Evolutionary conservation across 2,797 vertebrate species (phyloP).

Genomic region (Brachyalestes nurse): DNA sequence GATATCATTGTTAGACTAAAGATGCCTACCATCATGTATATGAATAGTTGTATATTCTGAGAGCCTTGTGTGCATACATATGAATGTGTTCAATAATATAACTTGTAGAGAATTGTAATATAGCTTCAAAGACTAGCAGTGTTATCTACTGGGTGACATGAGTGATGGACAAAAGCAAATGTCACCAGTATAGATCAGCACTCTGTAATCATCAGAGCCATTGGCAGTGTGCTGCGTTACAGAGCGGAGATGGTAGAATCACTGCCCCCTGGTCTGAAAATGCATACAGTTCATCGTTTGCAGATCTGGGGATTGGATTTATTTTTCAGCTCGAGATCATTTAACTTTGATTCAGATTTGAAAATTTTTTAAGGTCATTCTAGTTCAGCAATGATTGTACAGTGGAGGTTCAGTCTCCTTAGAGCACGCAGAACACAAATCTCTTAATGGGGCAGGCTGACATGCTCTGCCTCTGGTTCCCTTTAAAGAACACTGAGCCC

Average conservation of each 20-base stretch:
- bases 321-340: constrained; percentile 7
- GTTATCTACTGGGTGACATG: constrained; percentile 54
- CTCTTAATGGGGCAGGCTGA: constrained; percentile 54
- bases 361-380: constrained; percentile 39
- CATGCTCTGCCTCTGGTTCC: constrained; percentile 65
- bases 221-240: constrained; percentile 19
- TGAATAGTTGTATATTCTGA: constrained; percentile 59
- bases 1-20: constrained; percentile 51
- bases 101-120: constrained; percentile 53
- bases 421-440: constrained; percentile 51
- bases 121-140: constrained; percentile 59
- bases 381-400: constrained; percentile 33
- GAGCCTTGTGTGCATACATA: constrained; percentile 61
- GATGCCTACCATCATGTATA: constrained; percentile 59
- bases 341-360: constrained; percentile 25
- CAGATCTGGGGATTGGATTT: constrained; percentile 27
- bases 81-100: constrained; percentile 67
- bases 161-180: constrained; percentile 37
- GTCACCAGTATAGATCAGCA: constrained; percentile 41
- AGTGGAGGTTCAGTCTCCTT: constrained; percentile 20
- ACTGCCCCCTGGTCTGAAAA: constrained; percentile 22
- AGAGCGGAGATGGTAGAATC: constrained; percentile 20
- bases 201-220: constrained; percentile 38
- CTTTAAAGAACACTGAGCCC: constrained; percentile 74
- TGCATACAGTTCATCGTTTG: constrained; percentile 22